Percentiles rank a stretch among this genome's conserved stretches.
These are phyloP conservation scores for Diaprepes abbreviatus DNA, from an alignment of 2,888 invertebrate genomes.

Conservation along the genomic window DNA sequence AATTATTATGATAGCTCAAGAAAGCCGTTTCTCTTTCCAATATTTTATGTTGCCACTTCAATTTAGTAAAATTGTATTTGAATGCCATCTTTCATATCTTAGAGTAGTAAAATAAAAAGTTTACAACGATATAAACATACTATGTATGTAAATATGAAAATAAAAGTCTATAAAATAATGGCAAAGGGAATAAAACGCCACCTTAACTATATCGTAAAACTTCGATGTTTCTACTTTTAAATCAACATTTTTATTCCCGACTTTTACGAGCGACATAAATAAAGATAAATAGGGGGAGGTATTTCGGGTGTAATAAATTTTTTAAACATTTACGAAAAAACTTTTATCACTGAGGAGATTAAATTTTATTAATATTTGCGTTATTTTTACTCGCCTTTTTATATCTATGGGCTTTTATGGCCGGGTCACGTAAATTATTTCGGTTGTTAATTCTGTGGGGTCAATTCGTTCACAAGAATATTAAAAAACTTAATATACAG, in stretches of 20 bases:
- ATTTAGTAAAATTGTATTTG: conserved; percentile 34
- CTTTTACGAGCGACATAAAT: conserved; percentile 58
- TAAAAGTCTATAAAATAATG: conserved; percentile 46
- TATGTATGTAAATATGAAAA: conserved; percentile 50
- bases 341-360: conserved; percentile 46
- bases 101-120: conserved; percentile 33
- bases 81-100: conserved; percentile 16
- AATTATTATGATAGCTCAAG: neutral
- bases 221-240: conserved; percentile 51
- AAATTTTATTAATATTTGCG: conserved; percentile 41
- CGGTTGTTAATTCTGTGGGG: no score
- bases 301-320: conserved; percentile 43
- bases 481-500: no score
- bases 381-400: conserved; percentile 18
- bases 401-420: conserved; percentile 6
- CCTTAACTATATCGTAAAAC: conserved; percentile 48
- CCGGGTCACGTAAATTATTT: neutral
- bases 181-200: conserved; percentile 45
- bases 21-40: neutral
- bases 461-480: no score
- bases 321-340: conserved; percentile 38
- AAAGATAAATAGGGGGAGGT: conserved; percentile 57
- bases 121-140: conserved; percentile 44
- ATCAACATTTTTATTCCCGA: conserved; percentile 57
- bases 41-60: conserved; percentile 16